Conservation (phyloP, 2,113 vertebrate genomes). For the Redunca redunca region DNA sequence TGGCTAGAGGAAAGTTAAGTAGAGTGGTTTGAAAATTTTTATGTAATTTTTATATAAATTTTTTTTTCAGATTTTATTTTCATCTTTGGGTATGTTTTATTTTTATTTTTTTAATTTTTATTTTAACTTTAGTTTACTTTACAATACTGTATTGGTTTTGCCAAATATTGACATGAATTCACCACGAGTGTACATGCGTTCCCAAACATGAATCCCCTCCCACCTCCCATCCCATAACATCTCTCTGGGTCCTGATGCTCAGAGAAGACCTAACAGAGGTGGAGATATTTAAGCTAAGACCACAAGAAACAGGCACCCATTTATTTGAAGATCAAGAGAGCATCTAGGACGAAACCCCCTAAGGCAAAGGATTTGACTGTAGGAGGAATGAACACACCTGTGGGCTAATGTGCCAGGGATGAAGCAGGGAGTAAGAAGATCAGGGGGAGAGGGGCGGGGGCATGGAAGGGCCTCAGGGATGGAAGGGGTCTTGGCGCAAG, state of each 20-base stretch:
- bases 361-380: neutral
- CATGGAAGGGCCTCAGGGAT: neutral
- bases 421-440: neutral
- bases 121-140: too few relatives aligned
- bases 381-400: neutral
- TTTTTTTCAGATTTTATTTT: neutral
- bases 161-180: too few relatives aligned
- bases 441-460: fast-evolving
- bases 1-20: neutral
- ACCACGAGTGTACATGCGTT: too few relatives aligned
- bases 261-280: neutral
- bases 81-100: too few relatives aligned
- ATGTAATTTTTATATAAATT: neutral
- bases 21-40: neutral
- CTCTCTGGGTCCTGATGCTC: neutral
- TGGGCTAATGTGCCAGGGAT: too few relatives aligned
- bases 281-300: neutral
- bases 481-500: neutral
- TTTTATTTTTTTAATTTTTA: too few relatives aligned
- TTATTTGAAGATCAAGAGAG: neutral
- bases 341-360: neutral
- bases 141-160: too few relatives aligned
- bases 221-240: too few relatives aligned
- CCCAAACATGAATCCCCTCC: too few relatives aligned
- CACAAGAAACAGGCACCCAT: fast-evolving